These are phyloP conservation scores for zebrafish (Danio rerio) DNA, from an alignment of 2,113 vertebrate genomes.

Conservation along the genomic window GRCz12tu NC_133184.1:33116501-33117000, in stretches of 20 bases:
- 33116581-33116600: conserved; percentile 46
- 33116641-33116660: conserved; percentile 68
- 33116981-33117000: not conserved
- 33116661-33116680: conserved; percentile 62
- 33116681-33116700: conserved; percentile 56
- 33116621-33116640: conserved; percentile 67
- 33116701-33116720: conserved; percentile 43
- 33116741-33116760: conserved; percentile 37
- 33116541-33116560: conserved; percentile 26
- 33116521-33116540: conserved; percentile 55
- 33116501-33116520: conserved; percentile 75
- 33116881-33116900: too few species aligned
- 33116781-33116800: not conserved
- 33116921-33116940: not conserved
- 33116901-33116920: not conserved
- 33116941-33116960: not conserved
- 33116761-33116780: not conserved
- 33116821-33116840: not conserved
- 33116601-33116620: conserved; percentile 71
- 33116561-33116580: conserved; percentile 39
- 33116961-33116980: not conserved
- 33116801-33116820: not conserved
- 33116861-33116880: too few species aligned
- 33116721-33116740: conserved; percentile 37
- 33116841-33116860: too few species aligned